Conservation (phyloP, 1,140 invertebrate genomes). For the Diuraphis noxia region DNA sequence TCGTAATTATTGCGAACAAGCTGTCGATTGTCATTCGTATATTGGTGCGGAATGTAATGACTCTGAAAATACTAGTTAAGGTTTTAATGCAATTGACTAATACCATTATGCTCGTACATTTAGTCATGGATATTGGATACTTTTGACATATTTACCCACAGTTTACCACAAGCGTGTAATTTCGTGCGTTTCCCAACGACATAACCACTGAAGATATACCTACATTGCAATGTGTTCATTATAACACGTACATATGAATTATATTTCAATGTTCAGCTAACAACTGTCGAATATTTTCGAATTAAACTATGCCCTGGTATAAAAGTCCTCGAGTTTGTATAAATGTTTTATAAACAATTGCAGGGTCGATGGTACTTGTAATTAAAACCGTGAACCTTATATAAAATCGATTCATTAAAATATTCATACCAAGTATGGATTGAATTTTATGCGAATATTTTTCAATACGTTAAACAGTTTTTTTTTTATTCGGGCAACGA, state of each 20-base stretch:
- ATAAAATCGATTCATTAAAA: conserved; percentile 28
- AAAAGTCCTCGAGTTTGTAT: background rate
- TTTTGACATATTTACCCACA: conserved; percentile 16
- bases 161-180: background rate
- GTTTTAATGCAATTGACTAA: background rate
- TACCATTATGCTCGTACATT: background rate
- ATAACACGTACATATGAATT: background rate
- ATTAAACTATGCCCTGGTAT: background rate
- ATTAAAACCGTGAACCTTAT: conserved; percentile 35
- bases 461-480: background rate
- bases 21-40: background rate
- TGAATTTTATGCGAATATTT: conserved; percentile 38
- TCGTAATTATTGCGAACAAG: background rate
- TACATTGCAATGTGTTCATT: background rate
- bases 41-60: background rate
- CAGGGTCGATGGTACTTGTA: conserved; percentile 30
- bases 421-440: background rate
- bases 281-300: background rate
- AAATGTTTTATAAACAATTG: background rate
- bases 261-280: background rate
- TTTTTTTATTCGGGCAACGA: conserved; percentile 19
- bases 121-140: background rate
- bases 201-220: background rate
- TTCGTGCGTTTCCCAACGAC: background rate
- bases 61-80: background rate